Conservation (phyloP, 2,888 invertebrate genomes). For the Ennomos fuscantarius region DNA sequence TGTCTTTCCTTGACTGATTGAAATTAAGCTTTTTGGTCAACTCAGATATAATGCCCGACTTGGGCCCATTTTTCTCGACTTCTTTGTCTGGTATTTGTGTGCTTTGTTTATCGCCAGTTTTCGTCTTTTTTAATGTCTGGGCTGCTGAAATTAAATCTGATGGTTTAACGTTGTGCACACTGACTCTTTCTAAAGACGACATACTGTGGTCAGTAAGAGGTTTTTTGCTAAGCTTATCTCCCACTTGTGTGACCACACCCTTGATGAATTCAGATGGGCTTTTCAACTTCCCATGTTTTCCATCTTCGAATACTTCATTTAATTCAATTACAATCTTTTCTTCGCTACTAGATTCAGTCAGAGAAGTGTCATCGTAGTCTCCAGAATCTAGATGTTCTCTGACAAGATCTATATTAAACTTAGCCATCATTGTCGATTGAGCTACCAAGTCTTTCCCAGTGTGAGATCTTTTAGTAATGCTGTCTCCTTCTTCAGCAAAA, state of each 20-base stretch:
- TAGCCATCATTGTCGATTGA: conserved; percentile 79
- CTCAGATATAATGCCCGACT: conserved; percentile 68
- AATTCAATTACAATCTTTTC: conserved; percentile 65
- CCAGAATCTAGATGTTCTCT: conserved; percentile 75
- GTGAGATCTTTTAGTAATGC: conserved; percentile 67
- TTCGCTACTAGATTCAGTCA: conserved; percentile 77
- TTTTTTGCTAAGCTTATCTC: conserved; percentile 59
- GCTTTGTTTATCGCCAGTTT: conserved; percentile 36
- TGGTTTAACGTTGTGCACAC: conserved; percentile 67
- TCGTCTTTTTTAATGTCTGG: conserved; percentile 59
- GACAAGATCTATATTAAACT: conserved; percentile 71
- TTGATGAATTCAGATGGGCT: conserved; percentile 64
- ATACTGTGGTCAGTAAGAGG: conserved; percentile 40
- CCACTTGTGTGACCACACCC: conserved; percentile 59
- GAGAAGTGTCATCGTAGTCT: conserved; percentile 71
- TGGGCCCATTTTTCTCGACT: conserved; percentile 51
- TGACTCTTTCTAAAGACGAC: conserved; percentile 54
- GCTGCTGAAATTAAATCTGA: conserved; percentile 68
- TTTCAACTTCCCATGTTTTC: conserved; percentile 52
- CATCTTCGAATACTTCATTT: conserved; percentile 44
- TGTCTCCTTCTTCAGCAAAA: conserved; percentile 70
- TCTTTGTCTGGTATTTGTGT: conserved; percentile 39
- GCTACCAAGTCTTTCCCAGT: conserved; percentile 66
- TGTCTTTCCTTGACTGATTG: conserved; percentile 70
- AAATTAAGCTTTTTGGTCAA: conserved; percentile 71